Base-by-base conservation (phyloP, 2,888 invertebrate genomes). In the Incurvaria masculella region DNA sequence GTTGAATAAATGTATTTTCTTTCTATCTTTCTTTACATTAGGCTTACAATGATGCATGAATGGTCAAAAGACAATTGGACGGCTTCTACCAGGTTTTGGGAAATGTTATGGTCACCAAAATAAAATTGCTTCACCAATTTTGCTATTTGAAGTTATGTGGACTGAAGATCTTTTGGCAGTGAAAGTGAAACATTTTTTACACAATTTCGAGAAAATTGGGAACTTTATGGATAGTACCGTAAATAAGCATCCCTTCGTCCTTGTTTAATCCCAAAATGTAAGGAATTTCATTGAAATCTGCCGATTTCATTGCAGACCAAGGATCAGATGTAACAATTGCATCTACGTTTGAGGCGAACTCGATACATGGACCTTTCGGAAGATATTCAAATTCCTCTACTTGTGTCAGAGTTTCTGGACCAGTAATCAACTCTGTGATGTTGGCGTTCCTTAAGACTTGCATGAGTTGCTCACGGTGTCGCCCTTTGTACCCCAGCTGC, bases 401-500 rank as follows among this genome's bases (percentile, higher is more conserved):
- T 16, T 46, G 48, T 14, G 16, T 21, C 20, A 52, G 40, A n/a
- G 23, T 46, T 16, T 51, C 49, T 2, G 42, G 21, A 10, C 44
- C 48, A 16, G 33, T 21, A 1, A 49, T 43, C 42, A 52, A 46
- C 11, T 47, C 51, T 17, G 42, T 14, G 5, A 44, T 42, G 10
- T 44, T 44, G 6, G 43, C 48, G 2, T 42, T 26, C 6, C 19
- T 16, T 11, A 52, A 21, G 21, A 23, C n/a, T 6, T 47, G 26
- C n/a, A 49, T 41, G 2, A 50, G 17, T 17, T 46, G 46, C 2
- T 46, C 39, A 2, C 44, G 21, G 21, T 49, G 43, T 4, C 33
- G 40, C 11, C 49, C 47, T n/a, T 49, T 39, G 11, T 38, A 21
- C 11, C 49, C 81, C 80, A 82, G 51, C 74, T 75, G 49, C 62